Conservation (phyloP, 2,888 invertebrate genomes). For the Autographa gamma region DNA sequence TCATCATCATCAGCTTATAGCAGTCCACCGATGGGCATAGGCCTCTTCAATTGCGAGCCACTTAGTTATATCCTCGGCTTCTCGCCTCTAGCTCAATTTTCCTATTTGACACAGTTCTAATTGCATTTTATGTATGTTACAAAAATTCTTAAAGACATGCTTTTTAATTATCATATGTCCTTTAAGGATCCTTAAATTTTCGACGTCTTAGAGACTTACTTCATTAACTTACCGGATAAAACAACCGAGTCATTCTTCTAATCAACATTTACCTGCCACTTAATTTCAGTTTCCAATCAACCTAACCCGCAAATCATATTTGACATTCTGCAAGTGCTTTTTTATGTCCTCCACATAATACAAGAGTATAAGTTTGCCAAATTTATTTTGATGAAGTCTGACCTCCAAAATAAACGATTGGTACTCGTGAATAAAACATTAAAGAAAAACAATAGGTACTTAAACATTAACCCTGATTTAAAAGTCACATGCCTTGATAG, state of each 20-base stretch:
- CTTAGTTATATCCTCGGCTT: too few relatives aligned
- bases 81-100: too few relatives aligned
- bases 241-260: not conserved
- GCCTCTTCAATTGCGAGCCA: too few relatives aligned
- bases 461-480: constrained; percentile 7
- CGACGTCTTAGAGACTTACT: too few relatives aligned
- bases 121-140: too few relatives aligned
- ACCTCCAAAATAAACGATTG: constrained; percentile 8
- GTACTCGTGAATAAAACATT: constrained; percentile 6
- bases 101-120: too few relatives aligned
- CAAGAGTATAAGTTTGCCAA: constrained; percentile 3
- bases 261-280: not conserved
- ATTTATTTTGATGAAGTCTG: constrained; percentile 1
- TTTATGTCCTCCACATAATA: not conserved
- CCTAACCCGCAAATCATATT: not conserved
- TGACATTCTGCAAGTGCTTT: constrained; percentile 1
- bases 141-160: too few relatives aligned
- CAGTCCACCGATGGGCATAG: too few relatives aligned
- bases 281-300: constrained; percentile 4
- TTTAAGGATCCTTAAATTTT: too few relatives aligned
- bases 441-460: constrained; percentile 8
- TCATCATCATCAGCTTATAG: too few relatives aligned
- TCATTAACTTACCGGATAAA: not conserved
- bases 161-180: too few relatives aligned
- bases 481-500: constrained; percentile 3